Evolutionary conservation across 2,888 invertebrate genomes (phyloP).

Genomic region (Eupithecia subfuscata): DNA sequence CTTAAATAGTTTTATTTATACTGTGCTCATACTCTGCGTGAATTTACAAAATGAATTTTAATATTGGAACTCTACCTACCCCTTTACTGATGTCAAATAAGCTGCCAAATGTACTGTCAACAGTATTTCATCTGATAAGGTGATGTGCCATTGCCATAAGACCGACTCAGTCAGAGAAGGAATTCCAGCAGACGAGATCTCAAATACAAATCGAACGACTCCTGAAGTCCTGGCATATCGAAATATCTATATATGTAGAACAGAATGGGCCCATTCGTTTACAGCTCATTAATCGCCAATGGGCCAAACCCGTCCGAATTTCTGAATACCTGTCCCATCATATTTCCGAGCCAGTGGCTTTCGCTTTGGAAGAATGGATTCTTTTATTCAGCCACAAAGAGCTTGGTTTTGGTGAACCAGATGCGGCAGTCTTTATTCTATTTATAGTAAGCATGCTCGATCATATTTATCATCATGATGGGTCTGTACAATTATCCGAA

Average conservation of each 20-base stretch:
- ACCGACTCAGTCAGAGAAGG: neutral
- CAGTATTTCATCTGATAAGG: neutral
- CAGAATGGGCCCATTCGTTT: constrained; percentile 29
- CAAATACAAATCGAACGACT: constrained; percentile 19
- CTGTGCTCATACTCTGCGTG: neutral
- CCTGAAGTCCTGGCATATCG: neutral
- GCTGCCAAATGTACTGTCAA: neutral
- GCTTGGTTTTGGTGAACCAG: constrained; percentile 37
- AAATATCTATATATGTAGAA: neutral
- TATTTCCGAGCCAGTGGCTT: constrained; percentile 39
- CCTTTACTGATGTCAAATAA: neutral
- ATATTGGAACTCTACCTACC: neutral
- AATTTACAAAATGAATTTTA: neutral
- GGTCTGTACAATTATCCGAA: neutral
- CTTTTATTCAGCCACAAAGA: constrained; percentile 41
- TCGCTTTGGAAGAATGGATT: constrained; percentile 33
- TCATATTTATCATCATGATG: neutral
- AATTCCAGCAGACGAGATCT: neutral
- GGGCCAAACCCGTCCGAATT: constrained; percentile 34
- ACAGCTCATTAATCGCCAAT: constrained; percentile 37
- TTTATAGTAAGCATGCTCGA: neutral
- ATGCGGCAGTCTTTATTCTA: constrained; percentile 28
- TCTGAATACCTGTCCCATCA: constrained; percentile 42
- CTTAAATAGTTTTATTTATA: neutral
- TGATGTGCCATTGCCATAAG: neutral